These are phyloP conservation scores for Pantelozetes paolii DNA, from an alignment of 2,888 invertebrate genomes.

Conservation along the genomic window DNA sequence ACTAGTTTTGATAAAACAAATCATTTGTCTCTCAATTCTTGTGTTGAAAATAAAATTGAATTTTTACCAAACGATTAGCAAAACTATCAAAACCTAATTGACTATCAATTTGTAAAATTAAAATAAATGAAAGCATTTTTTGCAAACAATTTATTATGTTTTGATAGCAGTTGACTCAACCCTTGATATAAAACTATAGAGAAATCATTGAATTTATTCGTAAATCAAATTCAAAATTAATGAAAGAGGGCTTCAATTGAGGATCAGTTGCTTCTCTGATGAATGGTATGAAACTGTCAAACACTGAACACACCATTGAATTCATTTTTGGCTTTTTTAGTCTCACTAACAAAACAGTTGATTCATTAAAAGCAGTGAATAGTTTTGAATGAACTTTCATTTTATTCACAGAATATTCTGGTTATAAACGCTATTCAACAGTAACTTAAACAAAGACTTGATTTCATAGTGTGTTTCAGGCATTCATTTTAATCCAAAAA, in stretches of 20 bases:
- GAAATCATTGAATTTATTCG: constrained; percentile 6
- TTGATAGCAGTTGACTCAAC: background rate
- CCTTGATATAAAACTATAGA: background rate
- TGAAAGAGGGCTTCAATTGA: background rate
- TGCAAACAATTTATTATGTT: background rate
- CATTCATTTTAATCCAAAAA: too few relatives aligned
- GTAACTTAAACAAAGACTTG: too few relatives aligned
- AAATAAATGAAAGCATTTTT: background rate
- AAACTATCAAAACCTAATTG: background rate
- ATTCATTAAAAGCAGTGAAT: too few relatives aligned
- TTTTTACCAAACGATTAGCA: too few relatives aligned
- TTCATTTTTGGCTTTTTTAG: background rate
- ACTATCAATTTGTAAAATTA: background rate
- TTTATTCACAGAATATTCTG: too few relatives aligned
- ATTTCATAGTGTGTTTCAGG: too few relatives aligned
- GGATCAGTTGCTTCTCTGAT: constrained; percentile 9
- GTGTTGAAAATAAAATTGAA: too few relatives aligned
- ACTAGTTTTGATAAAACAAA: too few relatives aligned
- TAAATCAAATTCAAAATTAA: background rate
- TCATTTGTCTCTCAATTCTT: too few relatives aligned
- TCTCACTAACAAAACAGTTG: background rate
- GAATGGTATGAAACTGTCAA: background rate
- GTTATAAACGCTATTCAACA: too few relatives aligned
- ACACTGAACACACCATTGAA: background rate
- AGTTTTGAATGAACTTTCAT: too few relatives aligned